Base-by-base conservation (phyloP, 2,888 invertebrate genomes). In the Drosophila siamana region DNA sequence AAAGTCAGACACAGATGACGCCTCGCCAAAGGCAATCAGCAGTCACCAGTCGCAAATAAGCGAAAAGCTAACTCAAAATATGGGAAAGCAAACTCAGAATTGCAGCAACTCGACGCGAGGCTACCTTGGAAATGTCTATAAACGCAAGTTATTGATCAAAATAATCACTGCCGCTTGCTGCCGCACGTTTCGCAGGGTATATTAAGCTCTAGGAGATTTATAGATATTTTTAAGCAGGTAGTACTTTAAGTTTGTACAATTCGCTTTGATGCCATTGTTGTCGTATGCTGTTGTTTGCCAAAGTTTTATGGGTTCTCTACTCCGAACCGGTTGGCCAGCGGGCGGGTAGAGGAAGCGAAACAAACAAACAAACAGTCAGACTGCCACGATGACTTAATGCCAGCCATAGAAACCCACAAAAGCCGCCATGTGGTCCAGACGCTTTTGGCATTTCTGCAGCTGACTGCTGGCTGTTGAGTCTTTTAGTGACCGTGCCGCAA, bases 381-480 rank as follows among this genome's bases (percentile, higher is more conserved):
- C 44, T 69, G n/a, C 40, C 52, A 47, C 74, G 74, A 75, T 78
- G 78, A 67, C 74, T 78, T 68, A 61, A 73, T 75, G 76, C 60
- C 46, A 64, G 30, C 30, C 26, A 26, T 0, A 62, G 56, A 56
- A 41, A 30, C 13, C 30, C 70, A 44, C 51, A 28, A 68, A 44
- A 64, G 30, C 55, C 76, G 52, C 33, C 59, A 60, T 75, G 72
- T 60, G 56, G 68, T 15, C 19, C 59, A 72, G 55, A 38, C 52
- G 16, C 26, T 41, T 62, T 33, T 55, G 36, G 51, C 44, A 55
- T 41, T 43, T 52, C 50, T 67, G 68, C 73, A 67, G 48, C 73
- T 77, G 73, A 73, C 73, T 48, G 73, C n/a, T 33, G 51, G 40
- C 54, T 30, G 26, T 28, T 19, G 19, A n/a, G n/a, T n/a, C n/a